phyloP scores from a whole-genome alignment of 1,140 invertebrate genomes.

The Halesus radiatus region DNA sequence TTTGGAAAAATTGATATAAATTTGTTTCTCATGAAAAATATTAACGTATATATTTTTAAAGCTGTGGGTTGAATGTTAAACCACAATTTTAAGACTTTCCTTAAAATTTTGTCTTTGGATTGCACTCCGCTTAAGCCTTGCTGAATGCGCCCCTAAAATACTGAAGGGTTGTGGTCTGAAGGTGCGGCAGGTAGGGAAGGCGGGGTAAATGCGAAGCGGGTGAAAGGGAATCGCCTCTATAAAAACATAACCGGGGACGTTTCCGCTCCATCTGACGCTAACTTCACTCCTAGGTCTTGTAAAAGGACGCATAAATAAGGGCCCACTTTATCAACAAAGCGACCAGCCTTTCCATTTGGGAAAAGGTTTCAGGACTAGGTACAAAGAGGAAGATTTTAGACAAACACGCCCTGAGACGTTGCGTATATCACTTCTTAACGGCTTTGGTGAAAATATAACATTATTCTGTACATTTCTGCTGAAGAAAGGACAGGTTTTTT shows the following conservation, averaged over 20 bases:
- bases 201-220: not conserved
- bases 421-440: constrained; percentile 1
- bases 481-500: no score
- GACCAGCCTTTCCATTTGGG: not conserved
- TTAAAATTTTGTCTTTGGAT: no score
- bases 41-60: no score
- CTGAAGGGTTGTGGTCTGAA: not conserved
- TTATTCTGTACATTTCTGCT: no score
- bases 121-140: no score
- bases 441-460: no score
- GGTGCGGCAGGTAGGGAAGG: no score
- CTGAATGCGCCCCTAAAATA: not conserved
- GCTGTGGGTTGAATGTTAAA: no score
- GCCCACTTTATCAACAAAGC: constrained; percentile 22
- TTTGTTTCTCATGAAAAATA: no score
- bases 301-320: constrained; percentile 36
- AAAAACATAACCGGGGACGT: constrained; percentile 38
- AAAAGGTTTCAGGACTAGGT: not conserved
- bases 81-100: no score
- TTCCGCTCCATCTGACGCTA: constrained; percentile 27
- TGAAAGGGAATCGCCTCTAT: constrained; percentile 23
- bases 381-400: not conserved
- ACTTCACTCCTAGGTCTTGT: constrained; percentile 19
- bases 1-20: no score
- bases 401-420: not conserved